phyloP scores from a whole-genome alignment of 2,113 vertebrate species.

The Rhodinocichla rosea region DNA sequence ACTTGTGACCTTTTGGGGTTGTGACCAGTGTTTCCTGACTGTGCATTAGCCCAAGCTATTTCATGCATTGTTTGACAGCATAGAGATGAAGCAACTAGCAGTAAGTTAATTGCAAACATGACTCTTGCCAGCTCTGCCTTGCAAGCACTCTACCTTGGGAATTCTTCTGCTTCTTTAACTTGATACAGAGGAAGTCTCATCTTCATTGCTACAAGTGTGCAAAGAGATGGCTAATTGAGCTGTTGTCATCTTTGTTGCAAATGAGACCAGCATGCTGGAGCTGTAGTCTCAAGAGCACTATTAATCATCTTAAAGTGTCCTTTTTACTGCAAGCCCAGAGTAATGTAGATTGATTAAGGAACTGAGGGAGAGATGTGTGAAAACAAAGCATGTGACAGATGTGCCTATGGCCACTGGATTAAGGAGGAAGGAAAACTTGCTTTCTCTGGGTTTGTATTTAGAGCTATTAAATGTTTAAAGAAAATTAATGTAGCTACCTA shows the following conservation, averaged over 20 bases:
- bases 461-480: background rate
- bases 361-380: background rate
- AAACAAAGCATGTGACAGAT: background rate
- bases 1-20: background rate
- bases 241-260: background rate
- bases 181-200: background rate
- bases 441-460: background rate
- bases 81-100: background rate
- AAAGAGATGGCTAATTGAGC: conserved; percentile 8
- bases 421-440: background rate
- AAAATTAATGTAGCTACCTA: background rate
- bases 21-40: background rate
- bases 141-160: background rate
- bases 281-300: conserved; percentile 19
- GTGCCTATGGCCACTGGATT: background rate
- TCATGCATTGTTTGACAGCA: background rate
- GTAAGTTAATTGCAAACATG: background rate
- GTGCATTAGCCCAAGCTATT: background rate
- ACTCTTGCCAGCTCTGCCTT: background rate
- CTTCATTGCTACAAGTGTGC: background rate
- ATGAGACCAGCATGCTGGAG: background rate
- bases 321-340: background rate
- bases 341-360: background rate
- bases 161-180: background rate
- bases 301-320: conserved; percentile 20